Conservation (phyloP, 2,797 vertebrate species). For the Spinus olivaceus region DNA sequence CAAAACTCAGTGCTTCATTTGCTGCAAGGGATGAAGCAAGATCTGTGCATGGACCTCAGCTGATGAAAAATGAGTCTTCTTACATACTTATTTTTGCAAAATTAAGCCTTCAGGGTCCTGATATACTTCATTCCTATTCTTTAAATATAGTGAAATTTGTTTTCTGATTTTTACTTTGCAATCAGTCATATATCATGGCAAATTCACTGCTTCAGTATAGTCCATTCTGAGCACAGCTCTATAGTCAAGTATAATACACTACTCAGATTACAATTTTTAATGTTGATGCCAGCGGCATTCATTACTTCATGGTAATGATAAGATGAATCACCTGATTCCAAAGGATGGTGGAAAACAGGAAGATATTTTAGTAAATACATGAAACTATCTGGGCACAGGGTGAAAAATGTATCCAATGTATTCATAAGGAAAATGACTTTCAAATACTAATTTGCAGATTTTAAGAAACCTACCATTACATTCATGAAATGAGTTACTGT, state of each 20-base stretch:
- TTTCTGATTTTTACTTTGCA: not conserved
- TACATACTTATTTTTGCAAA: accelerated
- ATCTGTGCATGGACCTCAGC: not conserved
- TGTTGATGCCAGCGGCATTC: not conserved
- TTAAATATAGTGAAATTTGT: not conserved
- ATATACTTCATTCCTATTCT: not conserved
- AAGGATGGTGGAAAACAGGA: not conserved
- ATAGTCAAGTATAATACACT: not conserved
- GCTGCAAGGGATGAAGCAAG: not conserved
- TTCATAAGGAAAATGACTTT: not conserved
- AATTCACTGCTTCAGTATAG: not conserved
- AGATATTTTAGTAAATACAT: not conserved
- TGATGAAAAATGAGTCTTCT: not conserved
- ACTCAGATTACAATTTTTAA: not conserved
- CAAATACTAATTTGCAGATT: not conserved
- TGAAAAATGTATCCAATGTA: not conserved
- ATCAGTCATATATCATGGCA: not conserved
- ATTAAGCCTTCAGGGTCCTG: not conserved
- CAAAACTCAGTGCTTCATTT: not conserved
- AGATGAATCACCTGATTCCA: accelerated
- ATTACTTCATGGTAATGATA: not conserved
- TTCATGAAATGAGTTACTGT: too few relatives aligned
- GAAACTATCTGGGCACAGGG: not conserved
- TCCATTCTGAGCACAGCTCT: not conserved
- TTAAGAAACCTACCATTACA: accelerated